Evolutionary conservation across 2,797 vertebrate species (phyloP).

Genomic region (Prionace glauca): DNA sequence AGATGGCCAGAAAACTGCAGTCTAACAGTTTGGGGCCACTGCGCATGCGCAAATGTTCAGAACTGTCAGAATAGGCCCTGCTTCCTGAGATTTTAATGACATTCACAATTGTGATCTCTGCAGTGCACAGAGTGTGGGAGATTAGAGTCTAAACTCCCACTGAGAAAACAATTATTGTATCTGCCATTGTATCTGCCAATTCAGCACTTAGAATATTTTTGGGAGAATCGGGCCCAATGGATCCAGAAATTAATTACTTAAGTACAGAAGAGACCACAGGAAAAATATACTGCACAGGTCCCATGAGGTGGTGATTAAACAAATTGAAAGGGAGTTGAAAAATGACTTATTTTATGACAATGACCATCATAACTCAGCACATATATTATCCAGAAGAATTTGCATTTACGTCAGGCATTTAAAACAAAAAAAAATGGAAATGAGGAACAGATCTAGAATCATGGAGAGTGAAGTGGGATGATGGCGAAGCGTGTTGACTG

Average conservation of each 20-base stretch:
- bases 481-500: not conserved
- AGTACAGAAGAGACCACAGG: not conserved
- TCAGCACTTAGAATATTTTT: too few relatives aligned
- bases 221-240: too few relatives aligned
- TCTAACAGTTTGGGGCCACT: too few relatives aligned
- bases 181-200: too few relatives aligned
- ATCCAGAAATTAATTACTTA: not conserved
- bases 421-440: not conserved
- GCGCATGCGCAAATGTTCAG: too few relatives aligned
- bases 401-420: not conserved
- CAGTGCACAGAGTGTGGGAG: too few relatives aligned
- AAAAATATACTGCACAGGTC: not conserved
- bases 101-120: too few relatives aligned
- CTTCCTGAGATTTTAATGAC: too few relatives aligned
- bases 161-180: too few relatives aligned
- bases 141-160: too few relatives aligned
- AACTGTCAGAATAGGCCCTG: too few relatives aligned
- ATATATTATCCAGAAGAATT: not conserved
- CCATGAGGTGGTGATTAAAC: not conserved
- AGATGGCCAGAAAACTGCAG: too few relatives aligned
- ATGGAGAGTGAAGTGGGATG: not conserved
- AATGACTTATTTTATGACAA: not conserved
- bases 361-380: not conserved
- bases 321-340: not conserved
- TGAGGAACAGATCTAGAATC: not conserved